Conservation (phyloP, 2,797 vertebrate species). For the Lateolabrax maculatus region DNA sequence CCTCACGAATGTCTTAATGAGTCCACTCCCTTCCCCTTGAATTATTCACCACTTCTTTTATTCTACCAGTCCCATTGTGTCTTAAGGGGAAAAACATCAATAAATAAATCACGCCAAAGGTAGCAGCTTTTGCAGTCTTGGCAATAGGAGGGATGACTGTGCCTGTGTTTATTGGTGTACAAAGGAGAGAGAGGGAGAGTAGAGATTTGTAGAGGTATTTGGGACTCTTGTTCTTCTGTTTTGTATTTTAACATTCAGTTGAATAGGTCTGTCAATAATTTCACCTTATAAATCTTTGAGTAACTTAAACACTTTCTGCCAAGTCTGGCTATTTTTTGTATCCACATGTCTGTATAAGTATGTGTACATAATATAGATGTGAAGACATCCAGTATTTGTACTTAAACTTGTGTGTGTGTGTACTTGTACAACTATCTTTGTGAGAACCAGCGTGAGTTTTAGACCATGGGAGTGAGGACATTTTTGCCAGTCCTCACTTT, state of each 20-base stretch:
- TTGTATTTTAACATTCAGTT: constrained; percentile 45
- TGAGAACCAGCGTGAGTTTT: too few relatives aligned
- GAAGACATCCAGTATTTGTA: constrained; percentile 27
- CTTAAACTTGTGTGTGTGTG: constrained; percentile 7
- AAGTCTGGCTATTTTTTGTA: constrained; percentile 22
- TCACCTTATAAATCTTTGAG: constrained; percentile 44
- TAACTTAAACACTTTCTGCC: constrained; percentile 23
- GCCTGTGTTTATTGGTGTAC: constrained; percentile 35
- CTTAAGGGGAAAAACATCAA: constrained; percentile 83
- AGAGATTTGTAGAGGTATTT: constrained; percentile 29
- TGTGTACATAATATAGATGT: constrained; percentile 9
- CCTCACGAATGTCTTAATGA: constrained; percentile 80
- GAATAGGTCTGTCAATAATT: constrained; percentile 45
- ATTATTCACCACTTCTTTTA: constrained; percentile 85
- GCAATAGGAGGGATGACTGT: constrained; percentile 32
- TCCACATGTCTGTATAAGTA: constrained; percentile 16
- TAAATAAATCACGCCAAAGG: constrained; percentile 84
- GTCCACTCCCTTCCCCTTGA: constrained; percentile 76
- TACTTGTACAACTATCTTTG: too few relatives aligned
- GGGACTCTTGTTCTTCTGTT: constrained; percentile 43
- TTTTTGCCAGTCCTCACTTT: too few relatives aligned
- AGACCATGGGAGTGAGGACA: too few relatives aligned
- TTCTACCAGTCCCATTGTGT: constrained; percentile 79
- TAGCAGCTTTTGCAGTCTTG: constrained; percentile 60
- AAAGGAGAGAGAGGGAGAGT: constrained; percentile 1